These are phyloP conservation scores for Setophaga coronata DNA, from an alignment of 2,113 vertebrate genomes.

Conservation along the genomic window DNA sequence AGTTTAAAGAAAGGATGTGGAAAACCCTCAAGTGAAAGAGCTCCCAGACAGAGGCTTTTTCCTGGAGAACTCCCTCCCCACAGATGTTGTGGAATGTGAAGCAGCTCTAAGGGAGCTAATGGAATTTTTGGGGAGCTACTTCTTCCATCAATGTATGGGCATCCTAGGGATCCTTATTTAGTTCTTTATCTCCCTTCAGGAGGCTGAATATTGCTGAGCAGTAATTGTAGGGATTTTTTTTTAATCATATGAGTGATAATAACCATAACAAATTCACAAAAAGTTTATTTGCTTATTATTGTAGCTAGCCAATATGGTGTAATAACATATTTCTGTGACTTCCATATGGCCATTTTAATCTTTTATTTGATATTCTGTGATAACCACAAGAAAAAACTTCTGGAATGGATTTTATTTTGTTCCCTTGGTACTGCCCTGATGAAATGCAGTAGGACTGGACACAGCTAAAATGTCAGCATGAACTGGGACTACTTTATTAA, in stretches of 20 bases:
- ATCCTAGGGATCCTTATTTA: not conserved
- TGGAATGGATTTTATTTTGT: not conserved
- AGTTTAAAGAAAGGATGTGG: not conserved
- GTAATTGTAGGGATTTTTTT: rapidly evolving
- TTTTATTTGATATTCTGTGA: not conserved
- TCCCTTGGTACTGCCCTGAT: not conserved
- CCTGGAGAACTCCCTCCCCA: not conserved
- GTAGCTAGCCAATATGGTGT: not conserved
- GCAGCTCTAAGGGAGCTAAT: not conserved
- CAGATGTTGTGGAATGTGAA: not conserved
- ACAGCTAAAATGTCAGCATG: not conserved
- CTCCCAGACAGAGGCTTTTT: not conserved
- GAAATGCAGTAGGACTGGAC: not conserved
- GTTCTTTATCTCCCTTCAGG: not conserved
- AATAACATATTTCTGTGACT: not conserved
- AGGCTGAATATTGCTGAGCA: not conserved
- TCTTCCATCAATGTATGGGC: not conserved
- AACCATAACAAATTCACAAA: not conserved
- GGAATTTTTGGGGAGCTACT: not conserved
- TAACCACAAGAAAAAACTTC: not conserved
- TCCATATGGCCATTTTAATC: not conserved
- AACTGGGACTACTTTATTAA: not conserved
- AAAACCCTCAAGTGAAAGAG: not conserved
- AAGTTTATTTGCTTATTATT: not conserved
- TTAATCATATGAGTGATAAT: not conserved